A percentile compares a stretch with the other conserved stretches of the same genome.
Conservation (phyloP, 2,888 invertebrate genomes). For the Macropis europaea region DNA sequence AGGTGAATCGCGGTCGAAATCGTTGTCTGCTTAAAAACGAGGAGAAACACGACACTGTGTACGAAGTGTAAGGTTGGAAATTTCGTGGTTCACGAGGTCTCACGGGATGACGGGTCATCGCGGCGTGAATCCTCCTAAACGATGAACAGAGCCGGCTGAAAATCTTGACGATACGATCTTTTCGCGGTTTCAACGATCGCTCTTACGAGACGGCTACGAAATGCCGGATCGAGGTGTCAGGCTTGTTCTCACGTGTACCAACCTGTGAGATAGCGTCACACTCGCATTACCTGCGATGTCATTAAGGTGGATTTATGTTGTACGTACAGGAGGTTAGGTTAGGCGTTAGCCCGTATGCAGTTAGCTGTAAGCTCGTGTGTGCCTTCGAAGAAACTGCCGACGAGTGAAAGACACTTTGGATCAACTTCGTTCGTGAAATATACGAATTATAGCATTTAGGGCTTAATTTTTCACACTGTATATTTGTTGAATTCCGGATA, state of each 20-base stretch:
- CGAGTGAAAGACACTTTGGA: constrained; percentile 1
- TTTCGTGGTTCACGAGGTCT: constrained; percentile 31
- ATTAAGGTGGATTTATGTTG: constrained; percentile 77
- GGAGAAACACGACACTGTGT: constrained; percentile 27
- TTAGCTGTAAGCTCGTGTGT: constrained; percentile 1
- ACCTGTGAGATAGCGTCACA: constrained; percentile 70
- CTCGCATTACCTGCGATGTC: constrained; percentile 72
- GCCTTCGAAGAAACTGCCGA: neutral
- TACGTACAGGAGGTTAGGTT: constrained; percentile 49
- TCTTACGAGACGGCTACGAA: constrained; percentile 55
- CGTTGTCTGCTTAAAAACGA: constrained; percentile 8
- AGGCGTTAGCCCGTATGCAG: constrained; percentile 41
- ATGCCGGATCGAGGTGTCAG: constrained; percentile 71
- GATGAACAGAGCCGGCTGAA: constrained; percentile 45
- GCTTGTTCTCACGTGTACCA: constrained; percentile 73
- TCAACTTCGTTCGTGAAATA: neutral
- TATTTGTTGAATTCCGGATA: no score
- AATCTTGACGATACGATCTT: constrained; percentile 65
- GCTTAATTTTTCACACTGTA: no score
- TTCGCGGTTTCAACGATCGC: constrained; percentile 61
- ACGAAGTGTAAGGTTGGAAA: neutral
- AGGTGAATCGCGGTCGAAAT: constrained; percentile 33
- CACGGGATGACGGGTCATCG: constrained; percentile 34
- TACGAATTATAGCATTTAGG: no score
- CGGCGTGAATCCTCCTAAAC: constrained; percentile 44